Percentiles rank a stretch among this genome's conserved stretches.
Evolutionary conservation across 1,140 invertebrate genomes (phyloP).

Genomic region (Trichonephila inaurata): DNA sequence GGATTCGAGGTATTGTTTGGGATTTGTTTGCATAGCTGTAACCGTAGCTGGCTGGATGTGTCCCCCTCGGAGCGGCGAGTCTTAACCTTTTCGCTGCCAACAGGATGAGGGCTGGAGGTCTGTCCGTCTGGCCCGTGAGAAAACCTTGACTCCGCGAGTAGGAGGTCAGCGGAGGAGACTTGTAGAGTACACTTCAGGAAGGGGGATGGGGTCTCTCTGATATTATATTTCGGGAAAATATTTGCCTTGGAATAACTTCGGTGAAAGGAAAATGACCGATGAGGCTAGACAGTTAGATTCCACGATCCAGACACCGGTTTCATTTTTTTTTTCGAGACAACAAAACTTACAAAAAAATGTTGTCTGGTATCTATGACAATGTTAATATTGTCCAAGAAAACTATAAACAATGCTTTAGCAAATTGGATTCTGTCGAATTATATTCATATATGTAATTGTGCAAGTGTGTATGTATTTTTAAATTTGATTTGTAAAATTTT

Average conservation of each 20-base stretch:
- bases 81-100: conserved; percentile 28
- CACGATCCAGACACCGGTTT: neutral
- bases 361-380: no score
- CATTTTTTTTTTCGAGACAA: no score
- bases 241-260: neutral
- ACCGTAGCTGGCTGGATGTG: conserved; percentile 11
- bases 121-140: conserved; percentile 60
- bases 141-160: conserved; percentile 60
- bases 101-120: conserved; percentile 44
- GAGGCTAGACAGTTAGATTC: neutral
- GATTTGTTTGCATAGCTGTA: conserved; percentile 71
- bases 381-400: no score
- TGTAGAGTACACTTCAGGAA: neutral
- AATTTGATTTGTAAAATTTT: no score
- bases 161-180: conserved; percentile 45
- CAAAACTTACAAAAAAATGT: no score
- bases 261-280: neutral
- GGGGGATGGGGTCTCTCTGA: neutral
- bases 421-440: no score
- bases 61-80: conserved; percentile 22
- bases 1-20: conserved; percentile 50
- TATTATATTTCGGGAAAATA: conserved; percentile 9
- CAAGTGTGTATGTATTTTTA: no score
- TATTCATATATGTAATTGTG: no score
- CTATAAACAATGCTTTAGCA: no score